Evolutionary conservation across 2,797 vertebrate genomes (phyloP), one percentile per base, ranked within the genome.

Genomic region (Anabas testudineus): DNA sequence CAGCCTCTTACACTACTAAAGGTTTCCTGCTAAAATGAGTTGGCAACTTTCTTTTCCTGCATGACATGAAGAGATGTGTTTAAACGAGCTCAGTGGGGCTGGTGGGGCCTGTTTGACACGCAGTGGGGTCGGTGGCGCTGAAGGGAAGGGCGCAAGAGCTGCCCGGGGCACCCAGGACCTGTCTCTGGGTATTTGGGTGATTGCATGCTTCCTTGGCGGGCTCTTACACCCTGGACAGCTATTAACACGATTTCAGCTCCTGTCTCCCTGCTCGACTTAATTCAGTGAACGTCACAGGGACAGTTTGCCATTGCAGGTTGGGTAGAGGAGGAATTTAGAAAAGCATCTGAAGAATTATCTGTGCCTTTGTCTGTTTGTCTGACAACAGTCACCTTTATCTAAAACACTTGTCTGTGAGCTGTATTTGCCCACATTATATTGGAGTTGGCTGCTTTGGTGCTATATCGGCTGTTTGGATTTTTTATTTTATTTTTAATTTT

Each of bases 181-280:
- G 94, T 95, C 94, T 67, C 19, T 83, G 90, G 88, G 65, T 88
- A 94, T 95, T 95, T 94, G 93, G 87, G 87, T 94, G 90, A 93
- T 90, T 87, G 91, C 74, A 81, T 76, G 70, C 81, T 90, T 84
- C 83, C 84, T 88, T 89, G 86, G 85, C 51, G 74, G 85, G 80
- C 74, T 88, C 86, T 82, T 83, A 55, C 82, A 87, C 88, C 87
- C 86, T 82, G 89, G 93, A 84, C 85, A 82, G 92, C 93, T 95
- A 95, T 96, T 96, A 96, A 94, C 93, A 86, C 94, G 91, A 95
- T 96, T 96, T 93, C 91, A 92, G 87, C 82, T 87, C 88, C 93
- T 94, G 93, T 95, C 94, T 75, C 81, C 80, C 81, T 74, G 76
- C 68, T 88, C 85, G 74, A 88, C 88, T 92, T 94, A 93, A 95